A percentile compares a stretch with the other conserved stretches of the same genome.
Evolutionary conservation across 2,888 invertebrate genomes (phyloP).

Genomic region (Acrocyrtus sp.): DNA sequence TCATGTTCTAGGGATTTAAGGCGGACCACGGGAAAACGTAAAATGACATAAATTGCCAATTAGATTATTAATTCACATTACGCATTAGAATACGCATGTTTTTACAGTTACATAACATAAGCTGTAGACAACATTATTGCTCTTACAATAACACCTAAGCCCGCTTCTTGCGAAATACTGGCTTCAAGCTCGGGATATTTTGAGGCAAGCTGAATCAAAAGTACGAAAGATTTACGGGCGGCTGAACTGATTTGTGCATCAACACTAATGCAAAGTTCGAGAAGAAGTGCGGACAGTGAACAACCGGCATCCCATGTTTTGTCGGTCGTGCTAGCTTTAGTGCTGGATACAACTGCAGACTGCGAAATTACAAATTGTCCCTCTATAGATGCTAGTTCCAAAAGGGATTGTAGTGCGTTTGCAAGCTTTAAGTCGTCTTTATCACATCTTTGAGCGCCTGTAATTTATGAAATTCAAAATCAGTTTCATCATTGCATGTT

Average conservation of each 20-base stretch:
- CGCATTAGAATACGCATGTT: background rate
- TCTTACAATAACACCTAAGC: slow-evolving; percentile 57
- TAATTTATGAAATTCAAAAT: too few species aligned
- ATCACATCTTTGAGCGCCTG: slow-evolving; percentile 57
- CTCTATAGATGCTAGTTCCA: slow-evolving; percentile 61
- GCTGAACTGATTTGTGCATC: slow-evolving; percentile 53
- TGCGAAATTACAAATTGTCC: slow-evolving; percentile 60
- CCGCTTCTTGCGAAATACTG: slow-evolving; percentile 58
- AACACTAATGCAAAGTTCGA: slow-evolving; percentile 60
- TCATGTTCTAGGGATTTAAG: slow-evolving; percentile 54
- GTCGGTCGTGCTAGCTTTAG: too few species aligned
- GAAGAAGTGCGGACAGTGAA: slow-evolving; percentile 59
- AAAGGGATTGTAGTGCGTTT: slow-evolving; percentile 57
- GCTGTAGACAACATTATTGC: background rate
- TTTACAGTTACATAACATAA: too few species aligned
- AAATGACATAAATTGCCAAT: background rate
- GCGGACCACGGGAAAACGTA: too few species aligned
- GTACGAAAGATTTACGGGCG: slow-evolving; percentile 59
- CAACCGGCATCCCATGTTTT: slow-evolving; percentile 60
- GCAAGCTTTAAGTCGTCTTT: slow-evolving; percentile 59
- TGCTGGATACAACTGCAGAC: too few species aligned
- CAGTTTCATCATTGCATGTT: too few species aligned
- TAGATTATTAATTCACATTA: background rate
- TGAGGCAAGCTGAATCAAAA: slow-evolving; percentile 57
- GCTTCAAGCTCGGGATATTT: slow-evolving; percentile 57